These are phyloP conservation scores for Eufriesea mexicana DNA, from an alignment of 1,140 invertebrate genomes.

Conservation along the genomic window DNA sequence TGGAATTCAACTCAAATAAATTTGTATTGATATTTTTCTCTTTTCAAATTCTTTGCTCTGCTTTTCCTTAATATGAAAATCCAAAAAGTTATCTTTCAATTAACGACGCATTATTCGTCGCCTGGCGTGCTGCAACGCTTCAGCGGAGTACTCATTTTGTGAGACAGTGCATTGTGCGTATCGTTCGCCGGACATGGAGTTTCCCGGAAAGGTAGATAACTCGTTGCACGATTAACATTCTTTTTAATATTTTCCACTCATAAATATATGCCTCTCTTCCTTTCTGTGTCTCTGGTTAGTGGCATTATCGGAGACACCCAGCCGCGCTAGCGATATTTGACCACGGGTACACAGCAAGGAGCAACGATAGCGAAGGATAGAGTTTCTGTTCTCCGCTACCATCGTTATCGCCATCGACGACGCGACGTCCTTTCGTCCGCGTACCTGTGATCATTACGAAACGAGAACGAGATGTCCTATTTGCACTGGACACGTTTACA, in stretches of 20 bases:
- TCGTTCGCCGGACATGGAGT: slow-evolving; percentile 45
- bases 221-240: slow-evolving; percentile 40
- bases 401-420: not conserved
- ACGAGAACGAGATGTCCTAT: not conserved
- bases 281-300: not conserved
- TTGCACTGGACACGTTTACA: not conserved
- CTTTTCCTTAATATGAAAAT: not conserved
- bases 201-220: slow-evolving; percentile 65
- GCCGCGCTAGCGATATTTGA: not conserved
- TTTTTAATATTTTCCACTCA: not conserved
- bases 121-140: not conserved
- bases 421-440: not conserved
- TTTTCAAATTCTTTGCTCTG: not conserved
- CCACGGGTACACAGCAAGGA: not conserved
- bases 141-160: not conserved
- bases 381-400: not conserved
- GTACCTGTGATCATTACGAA: not conserved
- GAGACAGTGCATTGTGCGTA: not conserved
- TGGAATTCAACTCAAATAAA: not conserved
- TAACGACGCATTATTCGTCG: not conserved
- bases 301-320: not conserved
- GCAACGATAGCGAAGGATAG: not conserved
- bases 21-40: not conserved
- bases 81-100: not conserved
- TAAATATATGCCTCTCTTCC: not conserved